Evolutionary conservation across 2,113 vertebrate species (phyloP).

Genomic region (Aplodontia rufa): DNA sequence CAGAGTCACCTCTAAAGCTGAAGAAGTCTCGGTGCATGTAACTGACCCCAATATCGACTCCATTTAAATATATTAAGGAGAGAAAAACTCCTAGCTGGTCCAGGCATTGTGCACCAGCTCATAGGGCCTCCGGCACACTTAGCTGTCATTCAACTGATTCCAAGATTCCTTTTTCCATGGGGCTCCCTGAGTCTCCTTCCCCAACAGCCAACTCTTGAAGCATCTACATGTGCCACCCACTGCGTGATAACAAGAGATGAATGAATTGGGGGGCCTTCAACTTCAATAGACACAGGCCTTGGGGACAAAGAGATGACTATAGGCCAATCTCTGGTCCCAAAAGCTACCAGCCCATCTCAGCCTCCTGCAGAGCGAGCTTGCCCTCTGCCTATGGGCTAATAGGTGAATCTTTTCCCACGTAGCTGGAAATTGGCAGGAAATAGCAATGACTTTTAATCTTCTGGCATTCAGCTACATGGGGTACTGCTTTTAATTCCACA

Average conservation of each 20-base stretch:
- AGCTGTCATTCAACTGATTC: not conserved
- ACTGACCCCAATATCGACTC: constrained; percentile 65
- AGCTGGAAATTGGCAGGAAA: too few species aligned
- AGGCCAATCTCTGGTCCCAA: not conserved
- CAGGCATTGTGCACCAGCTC: not conserved
- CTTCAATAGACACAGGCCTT: not conserved
- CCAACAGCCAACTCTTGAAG: not conserved
- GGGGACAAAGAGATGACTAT: not conserved
- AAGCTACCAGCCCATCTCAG: not conserved
- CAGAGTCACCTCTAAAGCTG: constrained; percentile 72
- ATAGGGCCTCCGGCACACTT: not conserved
- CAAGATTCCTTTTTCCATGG: not conserved
- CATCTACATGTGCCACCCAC: not conserved
- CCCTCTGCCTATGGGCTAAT: not conserved
- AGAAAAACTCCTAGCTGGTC: not conserved
- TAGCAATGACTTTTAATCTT: rapidly evolving
- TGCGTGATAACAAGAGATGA: not conserved
- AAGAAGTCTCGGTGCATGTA: constrained; percentile 35
- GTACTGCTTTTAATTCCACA: not conserved
- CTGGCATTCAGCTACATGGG: not conserved
- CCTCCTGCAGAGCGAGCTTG: not conserved
- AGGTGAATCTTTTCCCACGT: not conserved
- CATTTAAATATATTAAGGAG: constrained; percentile 63
- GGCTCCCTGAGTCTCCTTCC: not conserved
- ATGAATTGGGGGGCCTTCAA: not conserved